phyloP scores from a whole-genome alignment of 2,797 vertebrate species.

The Hafferia zeledoni region DNA sequence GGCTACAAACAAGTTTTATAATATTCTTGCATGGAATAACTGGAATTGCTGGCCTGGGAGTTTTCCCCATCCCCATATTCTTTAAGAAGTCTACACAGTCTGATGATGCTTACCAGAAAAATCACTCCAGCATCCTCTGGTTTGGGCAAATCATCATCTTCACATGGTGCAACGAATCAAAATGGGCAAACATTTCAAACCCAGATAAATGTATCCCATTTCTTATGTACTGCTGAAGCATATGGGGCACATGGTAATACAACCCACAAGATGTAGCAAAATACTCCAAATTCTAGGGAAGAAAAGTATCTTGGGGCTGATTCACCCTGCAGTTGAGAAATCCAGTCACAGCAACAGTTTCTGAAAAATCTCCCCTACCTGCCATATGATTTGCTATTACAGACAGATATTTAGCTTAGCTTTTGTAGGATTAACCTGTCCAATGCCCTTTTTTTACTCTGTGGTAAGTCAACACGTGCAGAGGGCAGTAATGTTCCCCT shows the following conservation, averaged over 20 bases:
- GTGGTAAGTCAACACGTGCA: neutral
- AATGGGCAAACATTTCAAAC: neutral
- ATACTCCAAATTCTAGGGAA: neutral
- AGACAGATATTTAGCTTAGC: neutral
- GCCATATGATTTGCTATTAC: neutral
- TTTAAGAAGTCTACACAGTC: neutral
- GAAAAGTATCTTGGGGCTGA: neutral
- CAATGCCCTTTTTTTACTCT: neutral
- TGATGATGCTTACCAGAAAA: neutral
- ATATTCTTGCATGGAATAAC: neutral
- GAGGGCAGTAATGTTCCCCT: neutral
- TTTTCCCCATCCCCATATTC: neutral
- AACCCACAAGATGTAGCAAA: neutral
- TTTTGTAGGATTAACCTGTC: neutral
- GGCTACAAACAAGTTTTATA: neutral
- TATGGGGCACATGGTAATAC: neutral
- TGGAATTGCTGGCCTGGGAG: neutral
- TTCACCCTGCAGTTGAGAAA: neutral
- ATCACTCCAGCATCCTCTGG: neutral
- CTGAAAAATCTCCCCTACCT: neutral
- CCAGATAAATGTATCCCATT: rapidly evolving
- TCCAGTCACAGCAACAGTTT: neutral
- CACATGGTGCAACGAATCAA: neutral
- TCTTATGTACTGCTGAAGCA: neutral
- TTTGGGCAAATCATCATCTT: neutral